Base-by-base conservation (phyloP, 2,797 vertebrate genomes). In the Chiropotes sagulatus region DNA sequence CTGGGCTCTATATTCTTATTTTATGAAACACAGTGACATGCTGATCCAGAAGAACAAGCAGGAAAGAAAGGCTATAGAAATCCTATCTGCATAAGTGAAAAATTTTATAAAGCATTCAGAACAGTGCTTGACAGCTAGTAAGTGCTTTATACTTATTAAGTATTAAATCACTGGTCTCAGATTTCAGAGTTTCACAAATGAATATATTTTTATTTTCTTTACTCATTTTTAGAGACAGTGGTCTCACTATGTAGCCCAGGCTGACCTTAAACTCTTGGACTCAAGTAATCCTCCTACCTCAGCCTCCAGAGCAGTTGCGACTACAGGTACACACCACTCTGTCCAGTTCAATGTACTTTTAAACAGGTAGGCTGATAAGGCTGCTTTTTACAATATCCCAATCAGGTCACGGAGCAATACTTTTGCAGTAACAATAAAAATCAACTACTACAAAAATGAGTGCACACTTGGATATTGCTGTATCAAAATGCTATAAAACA, bases 151-250 rank as follows among this genome's bases (percentile, higher is more conserved):
- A 90, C 80, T 17, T 50, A 36, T 89, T 19, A 72, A 57, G 78
- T 28, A 88, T 20, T 72, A 58, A 91, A 93, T 80, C n/a, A 76
- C 11, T 90, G 64, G 50, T 84, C 61, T 93, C 61, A 91, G n/a
- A 88, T 91, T 91, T 95, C 36, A 70, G 26, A 88, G 93, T 81
- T 91, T 97, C 79, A 95, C 48, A 80, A 9, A 88, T 72, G 28
- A 95, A 73, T 67, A 1, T 78, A 81, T 50, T 91, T 88, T 44
- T 75, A 70, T 70, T 83, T 41, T 44, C 8, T 67, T 79, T 33
- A n/a, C 22, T 80, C 11, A 33, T 80, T 52, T 80, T 22, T 24
- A 7, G 12, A 80, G 48, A 94, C 33, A 80, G 20, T 64, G 48
- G 78, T 52, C 78, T 80, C 33, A 22, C 33, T 50, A n/a, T 50